These are phyloP conservation scores for Bujurquina vittata DNA, from an alignment of 2,113 vertebrate genomes.

Conservation along the genomic window DNA sequence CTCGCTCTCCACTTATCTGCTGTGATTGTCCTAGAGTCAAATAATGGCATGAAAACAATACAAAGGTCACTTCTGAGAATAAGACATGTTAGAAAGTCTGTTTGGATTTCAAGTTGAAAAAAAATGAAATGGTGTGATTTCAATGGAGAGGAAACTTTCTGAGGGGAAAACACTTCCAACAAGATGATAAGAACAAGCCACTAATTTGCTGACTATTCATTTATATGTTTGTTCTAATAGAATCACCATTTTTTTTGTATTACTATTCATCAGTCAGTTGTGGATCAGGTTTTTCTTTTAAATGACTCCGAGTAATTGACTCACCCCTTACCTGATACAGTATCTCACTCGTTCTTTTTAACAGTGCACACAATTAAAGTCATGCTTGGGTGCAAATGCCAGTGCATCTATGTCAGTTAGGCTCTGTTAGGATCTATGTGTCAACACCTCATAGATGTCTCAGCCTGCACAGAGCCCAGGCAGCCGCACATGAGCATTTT, in stretches of 20 bases:
- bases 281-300: slow-evolving; percentile 37
- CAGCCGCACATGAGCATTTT: slow-evolving; percentile 60
- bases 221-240: not conserved
- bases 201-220: not conserved
- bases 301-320: slow-evolving; percentile 47
- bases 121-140: not conserved
- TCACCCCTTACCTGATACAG: slow-evolving; percentile 35
- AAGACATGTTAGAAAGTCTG: not conserved
- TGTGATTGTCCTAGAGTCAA: not conserved
- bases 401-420: slow-evolving; percentile 64
- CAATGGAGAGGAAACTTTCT: not conserved
- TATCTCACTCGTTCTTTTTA: slow-evolving; percentile 41
- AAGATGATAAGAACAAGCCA: not conserved
- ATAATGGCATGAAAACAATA: not conserved
- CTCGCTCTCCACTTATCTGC: not conserved
- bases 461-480: slow-evolving; percentile 52
- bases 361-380: slow-evolving; percentile 66
- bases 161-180: not conserved
- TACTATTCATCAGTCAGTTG: not conserved
- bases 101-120: not conserved
- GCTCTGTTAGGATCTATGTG: slow-evolving; percentile 59
- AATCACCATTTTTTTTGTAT: not conserved
- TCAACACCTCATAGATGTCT: slow-evolving; percentile 73
- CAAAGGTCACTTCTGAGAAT: not conserved
- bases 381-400: slow-evolving; percentile 72